Evolutionary conservation across 2,888 invertebrate genomes (phyloP).

Genomic region (Himalopsyche japonica): DNA sequence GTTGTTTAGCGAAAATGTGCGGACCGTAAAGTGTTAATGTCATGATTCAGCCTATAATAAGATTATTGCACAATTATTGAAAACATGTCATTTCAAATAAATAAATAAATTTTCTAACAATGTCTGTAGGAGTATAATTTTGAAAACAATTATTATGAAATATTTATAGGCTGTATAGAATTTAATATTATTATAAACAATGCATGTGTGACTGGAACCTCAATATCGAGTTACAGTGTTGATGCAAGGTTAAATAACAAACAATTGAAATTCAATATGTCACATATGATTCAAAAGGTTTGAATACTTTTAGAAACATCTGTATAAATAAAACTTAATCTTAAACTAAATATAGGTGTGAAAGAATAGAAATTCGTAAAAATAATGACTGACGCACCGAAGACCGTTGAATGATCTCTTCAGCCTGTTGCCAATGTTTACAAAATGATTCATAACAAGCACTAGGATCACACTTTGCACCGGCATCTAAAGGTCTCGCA

Average conservation of each 20-base stretch:
- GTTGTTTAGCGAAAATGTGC: no score
- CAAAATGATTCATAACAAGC: constrained; percentile 92
- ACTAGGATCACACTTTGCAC: constrained; percentile 79
- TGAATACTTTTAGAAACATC: constrained; percentile 11
- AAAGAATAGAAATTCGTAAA: neutral
- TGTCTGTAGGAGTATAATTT: no score
- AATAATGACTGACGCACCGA: constrained; percentile 55
- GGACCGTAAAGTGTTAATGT: no score
- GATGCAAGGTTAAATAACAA: constrained; percentile 2
- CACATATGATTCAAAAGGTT: constrained; percentile 39
- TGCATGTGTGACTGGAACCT: neutral
- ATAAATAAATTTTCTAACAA: no score
- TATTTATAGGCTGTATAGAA: no score
- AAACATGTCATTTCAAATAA: no score
- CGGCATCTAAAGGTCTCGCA: constrained; percentile 66
- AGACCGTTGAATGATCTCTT: constrained; percentile 78
- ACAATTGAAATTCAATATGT: constrained; percentile 20
- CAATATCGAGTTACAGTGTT: neutral
- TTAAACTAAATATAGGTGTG: no score
- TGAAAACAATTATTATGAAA: no score
- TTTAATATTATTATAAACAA: neutral
- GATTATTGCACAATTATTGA: no score
- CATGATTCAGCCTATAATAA: no score
- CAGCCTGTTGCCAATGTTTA: constrained; percentile 92
- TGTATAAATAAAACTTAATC: no score